Evolutionary conservation across 2,888 invertebrate genomes (phyloP).

Genomic region (Hybos culiciformis): DNA sequence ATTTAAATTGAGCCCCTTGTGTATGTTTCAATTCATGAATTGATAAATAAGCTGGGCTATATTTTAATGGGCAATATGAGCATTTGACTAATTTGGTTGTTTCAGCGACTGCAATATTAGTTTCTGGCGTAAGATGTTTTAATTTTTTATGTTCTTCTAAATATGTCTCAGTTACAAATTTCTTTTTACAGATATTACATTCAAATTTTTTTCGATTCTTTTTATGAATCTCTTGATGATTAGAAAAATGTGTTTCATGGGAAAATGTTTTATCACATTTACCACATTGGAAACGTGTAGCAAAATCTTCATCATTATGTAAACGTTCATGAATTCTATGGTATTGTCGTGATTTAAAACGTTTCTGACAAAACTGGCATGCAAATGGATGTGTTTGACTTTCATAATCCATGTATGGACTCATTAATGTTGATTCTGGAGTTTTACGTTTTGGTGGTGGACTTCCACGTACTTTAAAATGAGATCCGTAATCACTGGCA

Average conservation of each 20-base stretch:
- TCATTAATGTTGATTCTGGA: too few species aligned
- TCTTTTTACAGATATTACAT: background rate
- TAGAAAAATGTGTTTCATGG: background rate
- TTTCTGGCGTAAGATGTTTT: background rate
- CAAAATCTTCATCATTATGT: too few species aligned
- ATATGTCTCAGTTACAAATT: background rate
- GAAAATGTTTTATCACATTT: background rate
- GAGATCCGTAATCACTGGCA: too few species aligned
- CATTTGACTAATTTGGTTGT: background rate
- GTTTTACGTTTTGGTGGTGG: too few species aligned
- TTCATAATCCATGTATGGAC: too few species aligned
- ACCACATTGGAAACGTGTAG: too few species aligned
- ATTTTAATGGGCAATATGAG: background rate
- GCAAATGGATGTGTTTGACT: too few species aligned
- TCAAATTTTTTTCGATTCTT: background rate
- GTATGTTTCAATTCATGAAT: background rate
- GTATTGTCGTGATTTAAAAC: too few species aligned
- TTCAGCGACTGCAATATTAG: too few species aligned
- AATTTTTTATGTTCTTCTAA: background rate
- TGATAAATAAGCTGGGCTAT: background rate
- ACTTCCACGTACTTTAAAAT: too few species aligned
- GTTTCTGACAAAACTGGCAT: too few species aligned
- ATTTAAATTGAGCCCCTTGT: background rate
- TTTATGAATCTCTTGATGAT: background rate
- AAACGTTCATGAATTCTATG: too few species aligned